These are phyloP conservation scores for Adelognathus sp. DNA, from an alignment of 2,888 invertebrate species.

Conservation along the genomic window DNA sequence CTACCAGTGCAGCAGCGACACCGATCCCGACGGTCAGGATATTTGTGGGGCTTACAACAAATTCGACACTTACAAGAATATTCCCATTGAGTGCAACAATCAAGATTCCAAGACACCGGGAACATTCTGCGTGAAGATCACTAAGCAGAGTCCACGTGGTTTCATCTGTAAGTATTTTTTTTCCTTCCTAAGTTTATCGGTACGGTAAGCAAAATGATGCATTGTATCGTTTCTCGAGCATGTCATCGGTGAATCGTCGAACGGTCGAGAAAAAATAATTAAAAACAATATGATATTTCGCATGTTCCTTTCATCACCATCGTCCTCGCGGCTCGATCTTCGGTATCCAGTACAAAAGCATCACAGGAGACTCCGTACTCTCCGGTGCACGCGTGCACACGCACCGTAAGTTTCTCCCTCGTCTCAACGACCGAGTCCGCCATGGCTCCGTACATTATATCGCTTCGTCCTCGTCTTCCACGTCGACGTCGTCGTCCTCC, in stretches of 20 bases:
- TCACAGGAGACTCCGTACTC: slow-evolving; percentile 15
- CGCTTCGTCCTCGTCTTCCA: slow-evolving; percentile 45
- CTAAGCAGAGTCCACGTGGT: slow-evolving; percentile 96
- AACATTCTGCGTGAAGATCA: slow-evolving; percentile 97
- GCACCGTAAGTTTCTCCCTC: slow-evolving; percentile 3
- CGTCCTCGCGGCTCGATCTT: not conserved
- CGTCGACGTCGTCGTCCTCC: too few species aligned
- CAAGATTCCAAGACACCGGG: slow-evolving; percentile 97
- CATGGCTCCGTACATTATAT: too few species aligned
- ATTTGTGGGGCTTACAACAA: slow-evolving; percentile 94
- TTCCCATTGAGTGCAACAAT: slow-evolving; percentile 95
- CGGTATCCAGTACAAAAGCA: not conserved
- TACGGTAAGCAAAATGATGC: too few species aligned
- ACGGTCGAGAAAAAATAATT: not conserved
- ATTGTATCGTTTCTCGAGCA: not conserved
- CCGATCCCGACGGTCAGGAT: slow-evolving; percentile 90
- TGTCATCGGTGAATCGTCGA: not conserved
- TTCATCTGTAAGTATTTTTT: slow-evolving; percentile 92
- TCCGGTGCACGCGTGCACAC: slow-evolving; percentile 17
- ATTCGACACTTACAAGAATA: slow-evolving; percentile 93
- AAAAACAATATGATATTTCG: not conserved
- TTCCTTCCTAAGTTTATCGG: not conserved
- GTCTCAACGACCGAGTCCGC: slow-evolving; percentile 27
- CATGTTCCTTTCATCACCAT: not conserved
- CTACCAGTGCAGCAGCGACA: slow-evolving; percentile 95